These are phyloP conservation scores for Hyposmocoma kahamanoa DNA, from an alignment of 1,140 invertebrate genomes.

Conservation along the genomic window DNA sequence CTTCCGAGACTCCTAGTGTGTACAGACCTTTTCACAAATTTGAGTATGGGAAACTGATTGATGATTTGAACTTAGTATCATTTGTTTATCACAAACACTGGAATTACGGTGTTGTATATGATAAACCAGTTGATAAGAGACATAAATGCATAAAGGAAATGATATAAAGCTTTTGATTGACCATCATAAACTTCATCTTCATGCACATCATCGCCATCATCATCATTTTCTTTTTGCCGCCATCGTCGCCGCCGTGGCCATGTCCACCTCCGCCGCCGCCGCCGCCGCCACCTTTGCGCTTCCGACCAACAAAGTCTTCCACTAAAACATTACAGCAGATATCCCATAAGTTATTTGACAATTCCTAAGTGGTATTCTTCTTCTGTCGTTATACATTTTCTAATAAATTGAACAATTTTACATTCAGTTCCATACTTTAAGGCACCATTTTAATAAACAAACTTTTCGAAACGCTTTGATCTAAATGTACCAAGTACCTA, in stretches of 20 bases:
- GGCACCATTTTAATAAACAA: too few relatives aligned
- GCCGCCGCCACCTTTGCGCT: conserved; percentile 57
- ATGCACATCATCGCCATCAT: conserved; percentile 76
- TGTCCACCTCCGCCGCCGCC: conserved; percentile 35
- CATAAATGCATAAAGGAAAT: not conserved
- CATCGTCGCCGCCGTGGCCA: conserved; percentile 56
- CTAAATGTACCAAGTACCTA: not conserved
- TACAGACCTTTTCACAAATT: too few relatives aligned
- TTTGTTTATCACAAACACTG: too few relatives aligned
- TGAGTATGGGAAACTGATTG: too few relatives aligned
- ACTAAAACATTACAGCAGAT: too few relatives aligned
- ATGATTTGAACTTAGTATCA: too few relatives aligned
- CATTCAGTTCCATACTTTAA: too few relatives aligned
- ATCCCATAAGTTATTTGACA: too few relatives aligned
- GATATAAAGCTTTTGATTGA: conserved; percentile 11
- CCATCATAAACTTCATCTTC: conserved; percentile 77
- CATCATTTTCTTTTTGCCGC: conserved; percentile 77
- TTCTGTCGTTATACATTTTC: too few relatives aligned
- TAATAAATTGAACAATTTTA: too few relatives aligned
- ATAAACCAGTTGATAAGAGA: not conserved
- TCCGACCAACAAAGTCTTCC: conserved; percentile 57
- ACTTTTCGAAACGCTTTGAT: not conserved
- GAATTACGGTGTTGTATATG: not conserved
- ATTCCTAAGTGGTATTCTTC: too few relatives aligned
- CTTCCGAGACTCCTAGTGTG: too few relatives aligned